Conservation (phyloP, 2,113 vertebrate species). For the Camelus bactrianus region DNA sequence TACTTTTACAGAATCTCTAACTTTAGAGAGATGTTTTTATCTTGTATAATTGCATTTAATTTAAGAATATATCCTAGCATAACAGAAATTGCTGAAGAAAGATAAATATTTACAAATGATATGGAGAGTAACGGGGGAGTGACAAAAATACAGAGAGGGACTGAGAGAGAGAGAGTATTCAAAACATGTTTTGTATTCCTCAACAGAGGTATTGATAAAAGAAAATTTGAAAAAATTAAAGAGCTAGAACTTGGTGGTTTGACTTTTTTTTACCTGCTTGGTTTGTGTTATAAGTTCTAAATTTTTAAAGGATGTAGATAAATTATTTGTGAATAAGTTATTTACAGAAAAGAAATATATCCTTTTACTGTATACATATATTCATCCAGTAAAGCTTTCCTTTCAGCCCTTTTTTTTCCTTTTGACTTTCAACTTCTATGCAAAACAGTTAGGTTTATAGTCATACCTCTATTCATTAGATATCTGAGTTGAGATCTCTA, state of each 20-base stretch:
- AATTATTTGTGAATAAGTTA: neutral
- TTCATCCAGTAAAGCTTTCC: neutral
- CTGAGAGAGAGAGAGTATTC: neutral
- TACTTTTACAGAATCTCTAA: rapidly evolving
- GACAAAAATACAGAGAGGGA: neutral
- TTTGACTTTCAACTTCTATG: neutral
- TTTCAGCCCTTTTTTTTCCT: neutral
- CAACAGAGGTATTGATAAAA: neutral
- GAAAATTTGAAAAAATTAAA: neutral
- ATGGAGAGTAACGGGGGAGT: neutral
- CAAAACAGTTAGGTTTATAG: neutral
- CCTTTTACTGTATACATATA: neutral
- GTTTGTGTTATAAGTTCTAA: neutral
- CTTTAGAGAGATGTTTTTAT: neutral
- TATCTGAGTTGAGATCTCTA: neutral
- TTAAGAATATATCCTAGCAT: neutral
- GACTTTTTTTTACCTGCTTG: neutral
- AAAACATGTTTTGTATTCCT: neutral
- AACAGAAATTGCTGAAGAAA: neutral
- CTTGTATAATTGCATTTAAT: neutral
- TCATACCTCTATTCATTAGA: neutral
- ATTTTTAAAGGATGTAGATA: neutral
- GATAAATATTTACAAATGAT: neutral
- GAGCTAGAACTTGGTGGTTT: neutral
- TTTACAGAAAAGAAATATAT: neutral